Conservation (phyloP, 64 coral and sea anemone species). For the Orbicella faveolata region DNA sequence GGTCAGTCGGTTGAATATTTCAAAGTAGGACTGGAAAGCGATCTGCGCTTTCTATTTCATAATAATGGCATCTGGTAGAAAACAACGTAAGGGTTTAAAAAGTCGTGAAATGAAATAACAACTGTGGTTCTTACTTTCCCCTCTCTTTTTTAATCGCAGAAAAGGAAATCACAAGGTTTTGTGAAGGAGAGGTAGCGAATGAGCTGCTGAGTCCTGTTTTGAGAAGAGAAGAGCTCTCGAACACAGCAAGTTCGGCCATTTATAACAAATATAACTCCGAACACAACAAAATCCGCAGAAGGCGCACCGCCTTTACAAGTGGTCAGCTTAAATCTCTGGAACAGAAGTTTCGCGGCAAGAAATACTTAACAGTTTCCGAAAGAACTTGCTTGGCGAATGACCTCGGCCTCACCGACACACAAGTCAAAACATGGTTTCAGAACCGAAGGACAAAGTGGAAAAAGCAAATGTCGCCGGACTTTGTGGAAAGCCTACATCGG, state of each 20-base stretch:
- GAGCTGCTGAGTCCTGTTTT: no score
- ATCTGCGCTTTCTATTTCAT: no score
- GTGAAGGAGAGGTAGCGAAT: neutral
- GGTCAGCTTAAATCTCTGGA: constrained; percentile 91
- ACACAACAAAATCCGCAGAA: constrained; percentile 56
- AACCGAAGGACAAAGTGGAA: constrained; percentile 97
- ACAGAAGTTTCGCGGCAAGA: constrained; percentile 86
- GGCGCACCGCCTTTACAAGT: constrained; percentile 88
- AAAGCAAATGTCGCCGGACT: constrained; percentile 63
- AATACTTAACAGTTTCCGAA: constrained; percentile 92
- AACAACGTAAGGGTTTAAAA: neutral
- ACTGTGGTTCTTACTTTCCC: neutral
- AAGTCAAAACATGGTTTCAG: constrained; percentile 99
- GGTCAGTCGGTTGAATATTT: no score
- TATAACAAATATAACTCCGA: neutral
- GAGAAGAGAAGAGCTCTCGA: neutral
- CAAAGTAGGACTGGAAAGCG: no score
- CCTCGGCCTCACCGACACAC: constrained; percentile 81
- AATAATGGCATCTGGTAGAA: neutral
- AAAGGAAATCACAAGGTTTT: neutral
- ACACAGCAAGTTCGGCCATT: neutral
- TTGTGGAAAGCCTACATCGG: constrained; percentile 23
- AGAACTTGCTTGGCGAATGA: constrained; percentile 76
- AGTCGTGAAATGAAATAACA: neutral
- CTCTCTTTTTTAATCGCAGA: neutral